phyloP scores from a whole-genome alignment of 2,888 invertebrate genomes.

The Leucophenga maculata region DNA sequence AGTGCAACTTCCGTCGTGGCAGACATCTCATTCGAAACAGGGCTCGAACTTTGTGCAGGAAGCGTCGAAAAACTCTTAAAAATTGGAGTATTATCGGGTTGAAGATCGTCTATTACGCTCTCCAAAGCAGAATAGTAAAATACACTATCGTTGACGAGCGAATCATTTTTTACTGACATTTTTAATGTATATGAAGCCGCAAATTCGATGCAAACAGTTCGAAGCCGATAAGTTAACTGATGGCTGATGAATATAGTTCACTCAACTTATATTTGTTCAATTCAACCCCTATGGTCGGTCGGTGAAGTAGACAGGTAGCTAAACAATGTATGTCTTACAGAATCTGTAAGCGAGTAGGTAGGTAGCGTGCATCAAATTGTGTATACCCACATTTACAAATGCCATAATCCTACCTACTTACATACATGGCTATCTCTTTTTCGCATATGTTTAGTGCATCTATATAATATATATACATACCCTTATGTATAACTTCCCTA shows the following conservation, averaged over 20 bases:
- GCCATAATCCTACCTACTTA: neutral
- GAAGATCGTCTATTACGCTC: constrained; percentile 46
- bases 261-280: too few species aligned
- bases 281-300: too few species aligned
- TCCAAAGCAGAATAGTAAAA: constrained; percentile 50
- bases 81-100: constrained; percentile 28
- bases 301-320: too few species aligned
- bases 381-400: neutral
- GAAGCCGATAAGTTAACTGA: neutral
- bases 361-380: too few species aligned
- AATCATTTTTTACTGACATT: neutral
- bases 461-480: too few species aligned
- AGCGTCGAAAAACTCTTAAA: neutral
- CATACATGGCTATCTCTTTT: too few species aligned
- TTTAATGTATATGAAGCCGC: constrained; percentile 19
- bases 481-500: too few species aligned
- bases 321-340: too few species aligned
- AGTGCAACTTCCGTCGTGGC: neutral
- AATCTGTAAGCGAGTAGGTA: too few species aligned
- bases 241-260: too few species aligned
- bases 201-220: neutral
- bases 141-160: constrained; percentile 21
- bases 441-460: too few species aligned
- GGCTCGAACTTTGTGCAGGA: constrained; percentile 2
- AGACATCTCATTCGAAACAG: constrained; percentile 27